Evolutionary conservation across 1,140 invertebrate species (phyloP).

Genomic region (Drosophila miranda): DNA sequence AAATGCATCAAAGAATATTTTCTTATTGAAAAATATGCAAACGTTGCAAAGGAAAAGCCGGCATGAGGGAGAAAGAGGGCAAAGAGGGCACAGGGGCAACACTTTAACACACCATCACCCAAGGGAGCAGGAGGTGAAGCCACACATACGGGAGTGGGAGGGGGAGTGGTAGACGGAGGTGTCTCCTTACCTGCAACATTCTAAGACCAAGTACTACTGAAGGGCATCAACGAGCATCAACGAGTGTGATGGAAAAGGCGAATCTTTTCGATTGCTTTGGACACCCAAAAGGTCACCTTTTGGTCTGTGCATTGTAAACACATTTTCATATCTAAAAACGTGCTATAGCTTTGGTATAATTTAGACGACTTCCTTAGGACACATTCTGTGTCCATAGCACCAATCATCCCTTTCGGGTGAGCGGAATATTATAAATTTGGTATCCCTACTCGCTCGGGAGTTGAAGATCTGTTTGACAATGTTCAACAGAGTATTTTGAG

Average conservation of each 20-base stretch:
- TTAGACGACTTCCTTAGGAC: too few species aligned
- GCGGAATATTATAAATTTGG: too few species aligned
- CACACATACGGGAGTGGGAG: not conserved
- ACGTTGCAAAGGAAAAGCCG: constrained; percentile 31
- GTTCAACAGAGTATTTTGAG: too few species aligned
- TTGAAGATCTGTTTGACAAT: too few species aligned
- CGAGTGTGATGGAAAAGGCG: not conserved
- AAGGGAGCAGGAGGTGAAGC: not conserved
- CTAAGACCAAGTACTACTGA: not conserved
- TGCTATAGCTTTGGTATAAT: too few species aligned
- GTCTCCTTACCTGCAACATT: not conserved
- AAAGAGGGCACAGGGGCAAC: constrained; percentile 1
- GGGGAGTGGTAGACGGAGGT: not conserved
- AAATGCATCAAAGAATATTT: constrained; percentile 50
- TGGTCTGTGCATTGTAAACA: too few species aligned
- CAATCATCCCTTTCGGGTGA: too few species aligned
- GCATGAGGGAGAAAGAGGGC: not conserved
- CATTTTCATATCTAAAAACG: too few species aligned
- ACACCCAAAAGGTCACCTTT: too few species aligned
- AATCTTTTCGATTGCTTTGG: not conserved
- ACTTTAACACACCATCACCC: constrained; percentile 41
- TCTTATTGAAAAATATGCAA: constrained; percentile 72
- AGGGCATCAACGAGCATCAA: not conserved
- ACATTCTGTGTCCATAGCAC: too few species aligned
- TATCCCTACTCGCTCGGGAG: too few species aligned